phyloP scores from a whole-genome alignment of 2,113 vertebrate species.

The Tyrannus savana region DNA sequence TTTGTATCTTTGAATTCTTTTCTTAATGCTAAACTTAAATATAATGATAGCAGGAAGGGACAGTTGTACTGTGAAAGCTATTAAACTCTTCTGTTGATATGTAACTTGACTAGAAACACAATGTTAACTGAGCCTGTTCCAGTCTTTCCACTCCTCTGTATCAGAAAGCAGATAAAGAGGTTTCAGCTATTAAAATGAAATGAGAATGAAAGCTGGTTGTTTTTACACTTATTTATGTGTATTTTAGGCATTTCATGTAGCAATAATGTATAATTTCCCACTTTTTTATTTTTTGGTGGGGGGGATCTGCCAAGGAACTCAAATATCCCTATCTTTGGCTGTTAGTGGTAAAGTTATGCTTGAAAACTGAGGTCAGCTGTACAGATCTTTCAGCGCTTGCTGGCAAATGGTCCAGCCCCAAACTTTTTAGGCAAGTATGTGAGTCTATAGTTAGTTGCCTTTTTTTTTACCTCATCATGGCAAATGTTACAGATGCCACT shows the following conservation, averaged over 20 bases:
- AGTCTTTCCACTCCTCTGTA: not conserved
- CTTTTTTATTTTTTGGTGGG: not conserved
- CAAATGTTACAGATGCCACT: not conserved
- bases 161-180: not conserved
- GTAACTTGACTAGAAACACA: not conserved
- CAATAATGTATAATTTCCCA: not conserved
- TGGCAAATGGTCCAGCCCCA: not conserved
- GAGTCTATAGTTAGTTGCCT: not conserved
- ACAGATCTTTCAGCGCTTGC: not conserved
- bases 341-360: not conserved
- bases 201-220: not conserved
- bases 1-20: not conserved
- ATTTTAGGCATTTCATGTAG: not conserved
- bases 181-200: not conserved
- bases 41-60: not conserved
- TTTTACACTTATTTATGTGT: not conserved
- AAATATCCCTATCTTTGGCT: not conserved
- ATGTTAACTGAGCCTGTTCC: not conserved
- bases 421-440: not conserved
- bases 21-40: not conserved
- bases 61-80: not conserved
- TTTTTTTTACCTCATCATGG: fast-evolving
- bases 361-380: not conserved
- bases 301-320: not conserved
- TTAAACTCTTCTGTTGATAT: not conserved